These are phyloP conservation scores for Zapus hudsonius DNA, from an alignment of 2,113 vertebrate species.

Conservation along the genomic window DNA sequence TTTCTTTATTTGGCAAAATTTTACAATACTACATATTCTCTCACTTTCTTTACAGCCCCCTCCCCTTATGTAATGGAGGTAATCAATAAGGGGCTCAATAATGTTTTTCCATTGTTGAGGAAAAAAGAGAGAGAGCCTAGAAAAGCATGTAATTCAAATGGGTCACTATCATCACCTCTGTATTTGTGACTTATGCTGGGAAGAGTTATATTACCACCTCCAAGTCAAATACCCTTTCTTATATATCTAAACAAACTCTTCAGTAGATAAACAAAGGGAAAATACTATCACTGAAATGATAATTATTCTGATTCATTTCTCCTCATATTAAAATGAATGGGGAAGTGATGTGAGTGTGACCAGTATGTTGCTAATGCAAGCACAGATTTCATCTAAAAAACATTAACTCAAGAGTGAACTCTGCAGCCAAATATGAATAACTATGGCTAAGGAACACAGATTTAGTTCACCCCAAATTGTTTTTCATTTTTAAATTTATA, in stretches of 20 bases:
- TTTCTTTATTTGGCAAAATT: not conserved
- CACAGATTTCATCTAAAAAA: too few species aligned
- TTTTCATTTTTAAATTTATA: too few species aligned
- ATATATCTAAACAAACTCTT: not conserved
- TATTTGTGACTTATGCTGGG: not conserved
- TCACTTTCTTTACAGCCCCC: not conserved
- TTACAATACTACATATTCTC: not conserved
- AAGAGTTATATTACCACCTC: not conserved
- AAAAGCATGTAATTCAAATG: not conserved
- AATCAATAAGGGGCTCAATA: too few species aligned
- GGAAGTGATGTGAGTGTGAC: fast-evolving
- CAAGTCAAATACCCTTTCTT: not conserved
- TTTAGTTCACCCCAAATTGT: too few species aligned
- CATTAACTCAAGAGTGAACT: too few species aligned
- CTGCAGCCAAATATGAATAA: too few species aligned
- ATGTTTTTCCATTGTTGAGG: too few species aligned
- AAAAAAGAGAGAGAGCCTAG: not conserved
- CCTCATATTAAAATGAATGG: not conserved
- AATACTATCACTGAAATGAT: not conserved
- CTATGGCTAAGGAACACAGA: too few species aligned
- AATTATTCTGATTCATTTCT: not conserved
- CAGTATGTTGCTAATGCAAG: too few species aligned
- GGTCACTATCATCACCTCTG: not conserved
- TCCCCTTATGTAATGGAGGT: too few species aligned
- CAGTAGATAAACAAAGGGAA: not conserved